Conservation (phyloP, 2,888 invertebrate genomes). For the Drosophila mimetica region DNA sequence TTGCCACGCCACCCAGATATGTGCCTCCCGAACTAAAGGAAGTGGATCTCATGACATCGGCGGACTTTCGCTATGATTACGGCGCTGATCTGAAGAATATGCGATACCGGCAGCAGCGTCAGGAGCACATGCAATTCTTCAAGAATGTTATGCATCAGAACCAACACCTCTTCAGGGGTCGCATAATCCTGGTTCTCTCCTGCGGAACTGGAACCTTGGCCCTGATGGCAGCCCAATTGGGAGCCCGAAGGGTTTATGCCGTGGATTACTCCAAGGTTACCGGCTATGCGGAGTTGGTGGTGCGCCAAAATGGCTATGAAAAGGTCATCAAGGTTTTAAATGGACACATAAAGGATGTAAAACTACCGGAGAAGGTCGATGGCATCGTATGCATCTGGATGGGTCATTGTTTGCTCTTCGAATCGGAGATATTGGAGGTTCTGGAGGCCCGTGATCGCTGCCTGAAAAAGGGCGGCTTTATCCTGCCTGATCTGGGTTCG, state of each 20-base stretch:
- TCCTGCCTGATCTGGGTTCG: constrained; percentile 96
- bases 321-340: constrained; percentile 68
- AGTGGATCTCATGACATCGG: constrained; percentile 76
- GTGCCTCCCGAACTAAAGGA: constrained; percentile 49
- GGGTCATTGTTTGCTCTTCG: constrained; percentile 94
- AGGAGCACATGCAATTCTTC: constrained; percentile 65
- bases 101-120: constrained; percentile 52
- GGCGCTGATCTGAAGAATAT: constrained; percentile 70
- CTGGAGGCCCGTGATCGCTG: constrained; percentile 98
- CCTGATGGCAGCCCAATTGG: constrained; percentile 76
- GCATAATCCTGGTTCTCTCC: constrained; percentile 70
- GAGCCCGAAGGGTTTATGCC: constrained; percentile 75
- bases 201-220: constrained; percentile 77
- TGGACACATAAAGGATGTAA: constrained; percentile 68
- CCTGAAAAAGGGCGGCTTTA: constrained; percentile 94
- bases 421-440: constrained; percentile 98
- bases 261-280: constrained; percentile 76
- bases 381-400: constrained; percentile 92
- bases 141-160: constrained; percentile 68
- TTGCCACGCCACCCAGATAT: constrained; percentile 34
- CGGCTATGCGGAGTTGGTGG: constrained; percentile 71
- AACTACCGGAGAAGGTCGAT: constrained; percentile 87
- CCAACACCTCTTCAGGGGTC: constrained; percentile 72
- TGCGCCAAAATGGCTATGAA: constrained; percentile 61
- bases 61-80: constrained; percentile 73